Conservation (phyloP, 1,140 invertebrate species). For the Triops cancriformis region DNA sequence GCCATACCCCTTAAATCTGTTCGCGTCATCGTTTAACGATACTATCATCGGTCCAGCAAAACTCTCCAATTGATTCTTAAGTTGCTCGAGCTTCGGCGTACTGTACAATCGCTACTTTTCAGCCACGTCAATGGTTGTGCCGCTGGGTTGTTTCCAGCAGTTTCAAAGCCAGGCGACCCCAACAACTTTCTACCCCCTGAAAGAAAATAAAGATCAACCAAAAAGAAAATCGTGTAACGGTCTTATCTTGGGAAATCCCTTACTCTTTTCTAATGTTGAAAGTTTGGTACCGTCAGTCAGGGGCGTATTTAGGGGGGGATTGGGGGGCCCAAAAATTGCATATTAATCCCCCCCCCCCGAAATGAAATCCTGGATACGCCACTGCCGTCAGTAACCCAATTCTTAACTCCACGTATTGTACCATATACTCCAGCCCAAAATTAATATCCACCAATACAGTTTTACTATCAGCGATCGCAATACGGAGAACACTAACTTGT, state of each 20-base stretch:
- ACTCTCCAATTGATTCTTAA: background rate
- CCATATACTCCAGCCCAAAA: background rate
- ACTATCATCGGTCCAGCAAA: background rate
- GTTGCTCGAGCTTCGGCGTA: background rate
- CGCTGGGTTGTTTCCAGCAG: background rate
- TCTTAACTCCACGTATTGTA: background rate
- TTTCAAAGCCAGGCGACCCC: background rate
- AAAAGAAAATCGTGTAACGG: background rate
- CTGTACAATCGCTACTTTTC: background rate
- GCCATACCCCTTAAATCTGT: background rate
- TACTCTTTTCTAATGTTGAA: background rate
- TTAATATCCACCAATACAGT: background rate
- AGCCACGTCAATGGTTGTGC: background rate
- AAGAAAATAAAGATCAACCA: background rate
- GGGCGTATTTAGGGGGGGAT: too few species aligned
- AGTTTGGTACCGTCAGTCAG: too few species aligned
- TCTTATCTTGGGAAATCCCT: background rate
- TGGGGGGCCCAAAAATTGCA: too few species aligned
- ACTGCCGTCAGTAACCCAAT: background rate
- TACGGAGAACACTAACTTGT: background rate
- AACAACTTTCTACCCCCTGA: background rate
- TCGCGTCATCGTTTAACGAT: background rate
- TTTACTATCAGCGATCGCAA: background rate
- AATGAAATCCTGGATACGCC: too few species aligned
- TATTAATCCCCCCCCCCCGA: too few species aligned